Base-by-base conservation (phyloP, 2,797 vertebrate genomes). In the Brachyrhaphis roseni region DNA sequence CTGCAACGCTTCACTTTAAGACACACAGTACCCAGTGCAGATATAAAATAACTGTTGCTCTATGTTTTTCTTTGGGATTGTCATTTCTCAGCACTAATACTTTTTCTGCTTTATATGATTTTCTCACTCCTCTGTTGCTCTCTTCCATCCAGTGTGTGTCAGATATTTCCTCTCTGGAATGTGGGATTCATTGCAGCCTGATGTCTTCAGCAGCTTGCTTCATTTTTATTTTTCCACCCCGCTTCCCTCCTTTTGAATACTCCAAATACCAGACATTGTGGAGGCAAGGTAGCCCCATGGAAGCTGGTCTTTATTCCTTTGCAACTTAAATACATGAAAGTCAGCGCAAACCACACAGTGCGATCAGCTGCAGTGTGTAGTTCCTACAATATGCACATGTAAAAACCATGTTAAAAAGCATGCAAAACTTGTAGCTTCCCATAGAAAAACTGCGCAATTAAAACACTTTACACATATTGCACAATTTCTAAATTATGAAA, bases 181-280 rank as follows among this genome's bases (percentile, higher is more conserved):
- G 86, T 88, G 89, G 81, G 59, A 66, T 86, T 80, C 47, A 47
- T 83, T 83, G 78, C 72, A 74, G 74, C 31, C 80, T 93, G 88
- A 94, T 93, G 92, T 86, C 79, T 94, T 93, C 86, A 83, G 86
- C 94, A 94, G 94, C 82, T 79, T 57, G 18, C 7, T 43, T 71
- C 26, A n/a, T 45, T 43, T 74, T 51, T 53, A 15, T 72, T 46
- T 87, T 72, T 73, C 75, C 83, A 76, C 23, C 4, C 39, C 3
- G 0, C 57, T 80, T 57, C 39, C 57, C 47, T 74, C 20, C 73
- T 15, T 80, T 77, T 51, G 76, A 87, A 92, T 87, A 51, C 74
- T 80, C 18, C 55, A 83, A 86, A 94, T 93, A 89, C 90, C 93
- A 91, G 84, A 89, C 64, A 8, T 66, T 45, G 11, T 64, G 0